Conservation (phyloP, 2,113 vertebrate species). For the Stigmatopora argus region DNA sequence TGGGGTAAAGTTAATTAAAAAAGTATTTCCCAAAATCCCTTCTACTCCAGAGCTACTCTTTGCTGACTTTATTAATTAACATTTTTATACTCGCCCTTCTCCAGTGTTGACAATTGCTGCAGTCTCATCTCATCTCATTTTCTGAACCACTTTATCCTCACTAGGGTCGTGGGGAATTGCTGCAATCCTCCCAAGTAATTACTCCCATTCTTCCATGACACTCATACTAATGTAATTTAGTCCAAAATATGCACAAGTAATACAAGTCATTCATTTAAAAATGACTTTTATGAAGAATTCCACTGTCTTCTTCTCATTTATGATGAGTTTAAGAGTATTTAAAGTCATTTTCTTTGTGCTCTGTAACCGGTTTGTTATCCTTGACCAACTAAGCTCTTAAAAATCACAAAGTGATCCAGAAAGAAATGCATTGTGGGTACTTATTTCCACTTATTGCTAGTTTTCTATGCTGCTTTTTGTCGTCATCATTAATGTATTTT, state of each 20-base stretch:
- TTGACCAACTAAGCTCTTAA: conserved; percentile 1
- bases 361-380: background rate
- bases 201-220: conserved; percentile 53
- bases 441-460: background rate
- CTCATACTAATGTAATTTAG: conserved; percentile 43
- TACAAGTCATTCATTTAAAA: conserved; percentile 17
- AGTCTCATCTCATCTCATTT: no score
- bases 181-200: conserved; percentile 39
- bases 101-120: conserved; percentile 21
- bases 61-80: conserved; percentile 57
- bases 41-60: conserved; percentile 31
- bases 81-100: conserved; percentile 22
- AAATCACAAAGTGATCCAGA: background rate
- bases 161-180: background rate
- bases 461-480: background rate
- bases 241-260: conserved; percentile 27
- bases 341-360: conserved; percentile 24
- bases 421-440: background rate
- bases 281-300: conserved; percentile 26
- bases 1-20: conserved; percentile 22
- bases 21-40: conserved; percentile 33
- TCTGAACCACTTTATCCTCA: no score
- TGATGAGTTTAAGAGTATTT: conserved; percentile 26
- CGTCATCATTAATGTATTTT: background rate
- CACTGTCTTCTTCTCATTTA: conserved; percentile 35